Conservation (phyloP, 1,140 invertebrate species). For the Nebria ingens region DNA sequence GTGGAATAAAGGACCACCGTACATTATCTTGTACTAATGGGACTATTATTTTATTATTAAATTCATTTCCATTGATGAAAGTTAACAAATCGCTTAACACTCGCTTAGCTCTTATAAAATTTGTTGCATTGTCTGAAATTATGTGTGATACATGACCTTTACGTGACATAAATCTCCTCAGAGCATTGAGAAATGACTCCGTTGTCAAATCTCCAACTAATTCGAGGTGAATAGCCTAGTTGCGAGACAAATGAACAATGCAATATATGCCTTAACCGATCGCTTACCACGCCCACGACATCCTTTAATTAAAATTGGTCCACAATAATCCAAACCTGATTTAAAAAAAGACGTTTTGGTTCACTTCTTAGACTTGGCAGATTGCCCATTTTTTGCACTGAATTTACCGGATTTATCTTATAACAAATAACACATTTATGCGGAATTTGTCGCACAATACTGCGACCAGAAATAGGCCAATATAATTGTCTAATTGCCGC, state of each 20-base stretch:
- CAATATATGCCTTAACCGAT: constrained; percentile 24
- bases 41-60: too few species aligned
- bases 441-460: neutral
- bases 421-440: constrained; percentile 17
- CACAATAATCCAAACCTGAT: constrained; percentile 28
- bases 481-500: neutral
- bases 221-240: too few species aligned
- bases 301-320: constrained; percentile 23
- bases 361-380: constrained; percentile 12
- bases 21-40: too few species aligned
- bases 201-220: too few species aligned
- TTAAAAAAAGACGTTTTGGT: constrained; percentile 18
- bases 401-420: neutral
- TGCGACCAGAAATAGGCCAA: neutral
- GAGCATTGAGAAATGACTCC: too few species aligned
- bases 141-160: too few species aligned
- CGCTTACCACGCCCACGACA: constrained; percentile 16
- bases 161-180: too few species aligned
- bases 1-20: too few species aligned
- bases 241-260: constrained; percentile 22
- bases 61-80: too few species aligned
- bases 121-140: too few species aligned
- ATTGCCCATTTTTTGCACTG: constrained; percentile 14
- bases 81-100: too few species aligned
- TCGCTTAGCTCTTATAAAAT: too few species aligned